A percentile compares a stretch with the other conserved stretches of the same genome.
Evolutionary conservation across 2,113 vertebrate species (phyloP).

Genomic region (zebrafish (Danio rerio)): DNA sequence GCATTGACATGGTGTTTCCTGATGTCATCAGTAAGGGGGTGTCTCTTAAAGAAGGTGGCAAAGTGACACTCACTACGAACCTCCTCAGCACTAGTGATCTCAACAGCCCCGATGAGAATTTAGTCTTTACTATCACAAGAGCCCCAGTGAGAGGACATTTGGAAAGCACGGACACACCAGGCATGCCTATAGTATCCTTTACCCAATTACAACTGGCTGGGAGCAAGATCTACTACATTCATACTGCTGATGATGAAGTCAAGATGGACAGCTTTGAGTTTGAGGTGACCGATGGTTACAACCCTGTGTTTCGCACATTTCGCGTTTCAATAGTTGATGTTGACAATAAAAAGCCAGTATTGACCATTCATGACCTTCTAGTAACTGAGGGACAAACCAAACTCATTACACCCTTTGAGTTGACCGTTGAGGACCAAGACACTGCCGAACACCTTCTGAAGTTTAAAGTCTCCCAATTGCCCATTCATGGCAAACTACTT

Average conservation of each 20-base stretch:
- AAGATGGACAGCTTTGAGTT: constrained; percentile 99
- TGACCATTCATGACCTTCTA: constrained; percentile 84
- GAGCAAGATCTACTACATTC: constrained; percentile 93
- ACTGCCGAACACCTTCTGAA: constrained; percentile 82
- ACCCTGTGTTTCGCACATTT: constrained; percentile 94
- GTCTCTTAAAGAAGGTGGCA: constrained; percentile 91
- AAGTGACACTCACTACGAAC: constrained; percentile 90
- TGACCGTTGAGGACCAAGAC: constrained; percentile 91
- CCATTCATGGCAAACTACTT: constrained; percentile 86
- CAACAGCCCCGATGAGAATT: constrained; percentile 92
- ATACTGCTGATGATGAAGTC: constrained; percentile 91
- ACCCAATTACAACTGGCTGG: constrained; percentile 92
- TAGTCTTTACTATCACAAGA: constrained; percentile 90
- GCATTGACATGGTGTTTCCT: constrained; percentile 89
- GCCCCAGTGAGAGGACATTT: constrained; percentile 89
- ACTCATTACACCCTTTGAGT: constrained; percentile 93
- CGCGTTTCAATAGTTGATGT: constrained; percentile 91
- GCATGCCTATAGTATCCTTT: constrained; percentile 86
- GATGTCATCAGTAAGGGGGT: constrained; percentile 94
- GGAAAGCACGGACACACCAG: constrained; percentile 87
- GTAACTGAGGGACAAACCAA: constrained; percentile 88
- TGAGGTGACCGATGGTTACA: constrained; percentile 92
- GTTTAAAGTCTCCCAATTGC: constrained; percentile 86
- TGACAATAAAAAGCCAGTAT: constrained; percentile 94
- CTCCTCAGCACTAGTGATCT: constrained; percentile 92